Conservation (phyloP, 1,140 invertebrate species). For the Olivierus martensii region DNA sequence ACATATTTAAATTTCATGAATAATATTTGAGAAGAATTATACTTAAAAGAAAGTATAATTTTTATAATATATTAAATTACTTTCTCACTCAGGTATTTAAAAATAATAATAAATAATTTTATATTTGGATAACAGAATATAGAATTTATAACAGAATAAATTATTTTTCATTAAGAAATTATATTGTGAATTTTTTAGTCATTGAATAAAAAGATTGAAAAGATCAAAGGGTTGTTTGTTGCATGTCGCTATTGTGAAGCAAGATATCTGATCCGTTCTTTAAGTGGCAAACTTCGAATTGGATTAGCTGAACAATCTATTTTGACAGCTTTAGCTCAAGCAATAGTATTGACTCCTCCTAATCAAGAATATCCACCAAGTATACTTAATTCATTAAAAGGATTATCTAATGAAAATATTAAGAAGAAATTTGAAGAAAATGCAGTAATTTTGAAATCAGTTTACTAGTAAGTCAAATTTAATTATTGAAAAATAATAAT, state of each 20-base stretch:
- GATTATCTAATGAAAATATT: constrained; percentile 48
- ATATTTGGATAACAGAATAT: no score
- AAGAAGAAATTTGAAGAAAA: constrained; percentile 68
- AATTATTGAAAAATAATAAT: no score
- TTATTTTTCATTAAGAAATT: background rate
- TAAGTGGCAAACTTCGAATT: constrained; percentile 89
- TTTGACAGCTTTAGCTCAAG: constrained; percentile 70
- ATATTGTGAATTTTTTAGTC: constrained; percentile 38
- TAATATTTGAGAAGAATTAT: no score
- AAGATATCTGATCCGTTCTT: constrained; percentile 76
- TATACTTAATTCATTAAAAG: constrained; percentile 44
- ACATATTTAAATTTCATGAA: no score
- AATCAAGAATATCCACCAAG: constrained; percentile 49
- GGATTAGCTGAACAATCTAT: constrained; percentile 95
- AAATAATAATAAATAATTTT: no score
- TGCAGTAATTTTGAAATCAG: constrained; percentile 72
- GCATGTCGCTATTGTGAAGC: constrained; percentile 84
- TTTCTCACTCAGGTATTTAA: no score
- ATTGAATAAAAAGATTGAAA: constrained; percentile 75
- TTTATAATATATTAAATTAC: no score
- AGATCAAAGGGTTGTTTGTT: constrained; percentile 82
- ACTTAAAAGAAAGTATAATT: no score
- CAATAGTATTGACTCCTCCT: constrained; percentile 55
- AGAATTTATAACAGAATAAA: no score
- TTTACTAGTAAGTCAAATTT: constrained; percentile 60